A percentile compares a stretch with the other conserved stretches of the same genome.
phyloP scores from a whole-genome alignment of 2,888 invertebrate genomes.

The Zele albiditarsus region DNA sequence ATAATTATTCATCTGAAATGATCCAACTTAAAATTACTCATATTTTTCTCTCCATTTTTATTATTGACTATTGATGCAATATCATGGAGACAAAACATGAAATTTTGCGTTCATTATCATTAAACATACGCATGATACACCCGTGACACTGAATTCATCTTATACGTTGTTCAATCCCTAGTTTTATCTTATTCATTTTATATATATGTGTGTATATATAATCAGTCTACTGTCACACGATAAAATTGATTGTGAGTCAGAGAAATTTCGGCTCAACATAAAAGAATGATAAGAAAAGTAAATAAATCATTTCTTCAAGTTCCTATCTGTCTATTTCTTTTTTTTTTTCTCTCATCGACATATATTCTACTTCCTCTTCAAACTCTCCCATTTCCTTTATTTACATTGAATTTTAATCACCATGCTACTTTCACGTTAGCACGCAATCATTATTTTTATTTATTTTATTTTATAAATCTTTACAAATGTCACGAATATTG shows the following conservation, averaged over 20 bases:
- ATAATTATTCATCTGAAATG: not conserved
- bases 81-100: not conserved
- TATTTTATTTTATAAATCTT: too few species aligned
- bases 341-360: not conserved
- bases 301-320: not conserved
- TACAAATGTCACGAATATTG: too few species aligned
- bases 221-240: not conserved
- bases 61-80: not conserved
- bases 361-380: too few species aligned
- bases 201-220: not conserved
- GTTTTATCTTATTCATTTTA: not conserved
- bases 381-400: not conserved
- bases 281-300: not conserved
- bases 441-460: too few species aligned
- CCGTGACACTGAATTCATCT: not conserved
- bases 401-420: too few species aligned
- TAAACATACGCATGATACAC: not conserved
- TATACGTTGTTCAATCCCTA: not conserved
- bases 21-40: not conserved
- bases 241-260: not conserved
- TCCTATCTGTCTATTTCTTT: not conserved
- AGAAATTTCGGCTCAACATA: not conserved
- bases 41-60: not conserved
- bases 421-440: too few species aligned
- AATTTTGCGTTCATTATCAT: not conserved